Evolutionary conservation across 2,113 vertebrate species (phyloP), one percentile per base, ranked within the genome.

Genomic region (Sander vitreus): DNA sequence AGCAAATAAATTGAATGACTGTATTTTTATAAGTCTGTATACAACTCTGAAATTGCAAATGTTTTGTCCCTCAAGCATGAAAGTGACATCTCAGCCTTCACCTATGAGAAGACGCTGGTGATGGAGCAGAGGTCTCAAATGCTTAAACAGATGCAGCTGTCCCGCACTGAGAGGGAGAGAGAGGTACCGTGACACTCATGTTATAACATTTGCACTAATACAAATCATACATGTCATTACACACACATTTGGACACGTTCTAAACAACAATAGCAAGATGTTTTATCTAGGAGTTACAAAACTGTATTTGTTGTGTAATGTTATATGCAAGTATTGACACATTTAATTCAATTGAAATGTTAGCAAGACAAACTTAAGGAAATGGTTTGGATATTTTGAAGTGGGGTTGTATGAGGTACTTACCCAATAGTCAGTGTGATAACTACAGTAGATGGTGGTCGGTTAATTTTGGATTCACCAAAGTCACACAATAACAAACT

Each of bases 61-160:
- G 8, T 47, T 50, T 9, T 64, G 18, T 69, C 21, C 66, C 12
- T 83, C 5, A 51, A 99, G 98, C 96, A 97, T 51, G 97, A 97
- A 81, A 97, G 97, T 0, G 98, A 99, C 69, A 99, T 99, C 85
- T 98, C 98, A 1, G 98, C 98, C 0, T 99, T 99, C 92, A 99
- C 98, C 0, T 99, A 99, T 14, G 98, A 99, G 93, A 98, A 96
- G 92, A 99, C 98, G 0, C 93, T 99, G 85, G 78, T 97, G 96
- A 99, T 99, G 98, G 98, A 99, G 85, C 98, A 99, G 93, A 94
- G 98, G 64, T 97, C 97, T 1, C 97, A 99, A 83, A 97, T 99
- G 97, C 93, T 99, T 3, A 98, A 97, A 88, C 97, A 99, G 93
- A 99, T 99, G 97, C 97, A 98, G 68, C 94, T 99, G 16, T 99